Conservation (phyloP, 2,113 vertebrate species). For the Oreotrochilus melanogaster region DNA sequence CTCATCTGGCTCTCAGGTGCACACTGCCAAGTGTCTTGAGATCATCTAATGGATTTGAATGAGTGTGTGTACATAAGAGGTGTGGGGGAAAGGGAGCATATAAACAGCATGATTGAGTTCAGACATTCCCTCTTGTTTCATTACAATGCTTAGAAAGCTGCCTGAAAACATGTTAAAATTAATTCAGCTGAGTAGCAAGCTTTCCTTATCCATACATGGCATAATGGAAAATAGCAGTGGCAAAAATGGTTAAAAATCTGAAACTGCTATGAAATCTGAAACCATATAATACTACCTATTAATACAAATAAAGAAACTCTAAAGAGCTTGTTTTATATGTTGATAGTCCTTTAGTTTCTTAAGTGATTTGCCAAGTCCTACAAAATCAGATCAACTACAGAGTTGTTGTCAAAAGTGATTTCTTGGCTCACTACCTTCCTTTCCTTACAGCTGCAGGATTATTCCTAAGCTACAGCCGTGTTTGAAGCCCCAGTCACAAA, state of each 20-base stretch:
- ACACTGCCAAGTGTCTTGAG: not conserved
- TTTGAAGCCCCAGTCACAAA: not conserved
- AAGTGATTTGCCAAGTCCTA: not conserved
- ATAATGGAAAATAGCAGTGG: not conserved
- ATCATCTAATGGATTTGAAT: not conserved
- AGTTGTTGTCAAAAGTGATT: not conserved
- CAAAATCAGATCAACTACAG: not conserved
- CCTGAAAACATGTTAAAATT: not conserved
- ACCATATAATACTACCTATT: not conserved
- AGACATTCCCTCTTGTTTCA: not conserved
- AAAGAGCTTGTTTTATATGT: not conserved
- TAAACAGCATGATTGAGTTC: fast-evolving
- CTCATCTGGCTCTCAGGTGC: not conserved
- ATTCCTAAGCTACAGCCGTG: not conserved
- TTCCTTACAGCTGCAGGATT: not conserved
- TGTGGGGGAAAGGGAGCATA: not conserved
- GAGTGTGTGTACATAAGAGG: not conserved
- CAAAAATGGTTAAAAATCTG: not conserved
- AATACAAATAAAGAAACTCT: not conserved
- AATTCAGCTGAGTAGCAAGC: not conserved
- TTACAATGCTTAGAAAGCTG: not conserved
- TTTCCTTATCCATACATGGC: not conserved
- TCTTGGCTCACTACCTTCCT: not conserved
- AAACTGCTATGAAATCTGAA: not conserved
- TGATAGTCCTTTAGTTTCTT: not conserved